These are phyloP conservation scores for Harmothoe impar DNA, from an alignment of 2,888 invertebrate species.

Conservation along the genomic window DNA sequence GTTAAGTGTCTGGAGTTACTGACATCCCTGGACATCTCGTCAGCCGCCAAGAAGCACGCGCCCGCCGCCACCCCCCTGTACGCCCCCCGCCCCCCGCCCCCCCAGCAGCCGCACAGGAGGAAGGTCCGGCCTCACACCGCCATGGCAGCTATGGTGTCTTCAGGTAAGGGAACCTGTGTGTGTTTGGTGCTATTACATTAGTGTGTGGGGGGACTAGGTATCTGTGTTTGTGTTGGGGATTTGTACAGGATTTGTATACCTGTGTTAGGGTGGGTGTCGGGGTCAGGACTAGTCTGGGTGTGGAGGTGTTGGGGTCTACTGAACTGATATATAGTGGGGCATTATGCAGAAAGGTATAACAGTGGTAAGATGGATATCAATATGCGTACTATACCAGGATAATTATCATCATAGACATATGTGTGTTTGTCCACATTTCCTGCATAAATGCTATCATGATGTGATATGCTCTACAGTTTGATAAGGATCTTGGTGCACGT, in stretches of 20 bases:
- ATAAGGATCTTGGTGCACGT: no score
- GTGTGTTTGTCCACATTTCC: no score
- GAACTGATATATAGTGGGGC: no score
- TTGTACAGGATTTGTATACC: neutral
- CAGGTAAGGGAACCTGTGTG: conserved; percentile 70
- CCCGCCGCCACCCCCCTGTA: neutral
- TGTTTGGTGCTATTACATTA: neutral
- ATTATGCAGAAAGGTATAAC: no score
- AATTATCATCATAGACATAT: no score
- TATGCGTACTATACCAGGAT: no score
- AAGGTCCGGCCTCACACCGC: conserved; percentile 74
- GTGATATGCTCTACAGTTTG: no score
- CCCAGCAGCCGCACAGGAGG: conserved; percentile 1
- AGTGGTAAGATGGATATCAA: no score
- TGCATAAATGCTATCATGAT: no score
- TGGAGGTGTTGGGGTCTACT: no score
- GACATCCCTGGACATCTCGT: conserved; percentile 72
- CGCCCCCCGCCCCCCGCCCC: neutral
- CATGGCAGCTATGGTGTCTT: conserved; percentile 71
- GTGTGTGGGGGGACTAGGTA: neutral
- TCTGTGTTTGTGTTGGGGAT: conserved; percentile 12
- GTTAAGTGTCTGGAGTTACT: conserved; percentile 78
- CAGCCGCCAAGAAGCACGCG: conserved; percentile 60
- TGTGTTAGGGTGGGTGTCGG: no score
- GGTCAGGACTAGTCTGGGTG: no score